phyloP scores from a whole-genome alignment of 2,797 vertebrate species.

The Muscicapa comitata region DNA sequence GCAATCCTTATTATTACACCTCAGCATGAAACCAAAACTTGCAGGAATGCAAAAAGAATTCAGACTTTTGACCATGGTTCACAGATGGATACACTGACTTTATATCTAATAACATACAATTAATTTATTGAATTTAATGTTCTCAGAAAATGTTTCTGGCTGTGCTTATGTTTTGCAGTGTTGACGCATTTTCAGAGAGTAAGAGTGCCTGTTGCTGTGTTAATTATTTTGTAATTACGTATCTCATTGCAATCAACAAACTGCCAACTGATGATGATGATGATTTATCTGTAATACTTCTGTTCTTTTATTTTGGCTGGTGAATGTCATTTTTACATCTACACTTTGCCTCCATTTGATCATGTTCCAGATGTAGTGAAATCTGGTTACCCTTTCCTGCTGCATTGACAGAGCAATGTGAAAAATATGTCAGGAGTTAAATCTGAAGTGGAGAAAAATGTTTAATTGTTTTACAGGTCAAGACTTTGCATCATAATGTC shows the following conservation, averaged over 20 bases:
- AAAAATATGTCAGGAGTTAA: not conserved
- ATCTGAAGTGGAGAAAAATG: not conserved
- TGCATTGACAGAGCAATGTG: not conserved
- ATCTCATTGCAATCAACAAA: not conserved
- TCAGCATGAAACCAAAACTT: not conserved
- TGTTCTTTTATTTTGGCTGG: not conserved
- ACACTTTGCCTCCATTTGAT: not conserved
- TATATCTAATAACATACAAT: not conserved
- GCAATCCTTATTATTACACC: not conserved
- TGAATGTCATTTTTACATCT: not conserved
- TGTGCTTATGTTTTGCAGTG: rapidly evolving
- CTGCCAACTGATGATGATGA: not conserved
- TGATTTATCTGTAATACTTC: not conserved
- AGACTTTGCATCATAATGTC: not conserved
- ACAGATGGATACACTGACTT: not conserved
- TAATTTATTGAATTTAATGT: not conserved
- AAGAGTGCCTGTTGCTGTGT: not conserved
- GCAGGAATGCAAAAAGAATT: not conserved
- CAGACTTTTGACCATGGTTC: not conserved
- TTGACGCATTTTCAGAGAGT: not conserved
- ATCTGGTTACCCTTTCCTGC: not conserved
- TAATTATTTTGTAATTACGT: not conserved
- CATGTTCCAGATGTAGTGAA: not conserved
- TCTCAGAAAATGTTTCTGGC: not conserved
- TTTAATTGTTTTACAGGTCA: not conserved